Evolutionary conservation across 2,113 vertebrate genomes (phyloP), one percentile per base, ranked within the genome.

Genomic region (Pteruthius melanotis): DNA sequence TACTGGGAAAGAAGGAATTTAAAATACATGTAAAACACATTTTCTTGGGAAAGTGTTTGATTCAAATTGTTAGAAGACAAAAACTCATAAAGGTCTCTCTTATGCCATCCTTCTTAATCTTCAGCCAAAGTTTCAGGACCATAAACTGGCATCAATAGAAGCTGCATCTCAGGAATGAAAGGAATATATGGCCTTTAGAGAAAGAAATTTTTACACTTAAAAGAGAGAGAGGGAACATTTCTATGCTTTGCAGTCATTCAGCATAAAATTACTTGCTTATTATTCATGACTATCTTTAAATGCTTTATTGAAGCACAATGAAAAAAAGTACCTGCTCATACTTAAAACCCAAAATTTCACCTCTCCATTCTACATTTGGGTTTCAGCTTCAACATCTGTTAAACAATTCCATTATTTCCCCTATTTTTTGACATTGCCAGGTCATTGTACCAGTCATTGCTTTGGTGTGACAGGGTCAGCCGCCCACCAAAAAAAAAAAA

Each of bases 191-290:
- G 83, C 56, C 68, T 94, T 96, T 93, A 92, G 60, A 90, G 65
- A 79, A 81, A 89, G 79, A 90, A 80, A 83, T 92, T 95, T 93
- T 93, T 93, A 89, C 69, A 95, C 85, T 87, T 92, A 81, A 71
- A 83, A 85, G 72, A 82, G 63, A 84, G 69, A 71, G 45, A 35
- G 7, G 26, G 35, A 86, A 56, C 76, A 71, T 86, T 93, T 90
- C 95, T 65, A 42, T 57, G 45, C 83, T 94, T 82, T 93, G 88
- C 72, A 96, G 77, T 72, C 88, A 95, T 92, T 95, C 96, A 96
- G 94, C 95, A 96, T 95, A 97, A 95, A 97, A 96, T 97, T 96
- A 93, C 96, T 96, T 95, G 90, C 87, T 97, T 96, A 95, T 95
- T 95, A 96, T 97, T 96, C 95, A 96, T 96, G 37, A 96, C 95